Evolutionary conservation across 2,888 invertebrate species (phyloP).

Genomic region (Philopedon plagiatum): DNA sequence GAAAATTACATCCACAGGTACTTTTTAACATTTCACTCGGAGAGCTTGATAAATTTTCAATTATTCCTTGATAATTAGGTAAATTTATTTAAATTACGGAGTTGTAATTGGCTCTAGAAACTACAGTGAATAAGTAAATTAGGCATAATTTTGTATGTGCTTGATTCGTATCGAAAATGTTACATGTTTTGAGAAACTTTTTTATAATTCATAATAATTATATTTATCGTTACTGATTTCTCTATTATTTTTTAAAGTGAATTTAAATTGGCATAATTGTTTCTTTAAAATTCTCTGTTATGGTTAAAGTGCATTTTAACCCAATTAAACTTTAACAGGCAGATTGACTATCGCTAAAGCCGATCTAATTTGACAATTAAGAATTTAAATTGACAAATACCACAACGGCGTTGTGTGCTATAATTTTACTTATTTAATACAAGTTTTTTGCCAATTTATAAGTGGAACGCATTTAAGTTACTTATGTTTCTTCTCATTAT

Average conservation of each 20-base stretch:
- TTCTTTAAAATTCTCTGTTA: constrained; percentile 32
- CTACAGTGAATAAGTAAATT: constrained; percentile 26
- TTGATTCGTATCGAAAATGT: constrained; percentile 32
- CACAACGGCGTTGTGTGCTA: too few species aligned
- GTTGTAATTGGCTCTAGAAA: constrained; percentile 27
- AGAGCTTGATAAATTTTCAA: constrained; percentile 41
- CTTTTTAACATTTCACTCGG: constrained; percentile 24
- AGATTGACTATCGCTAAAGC: too few species aligned
- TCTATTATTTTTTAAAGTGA: neutral
- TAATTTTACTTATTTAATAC: too few species aligned
- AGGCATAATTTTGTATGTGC: constrained; percentile 10
- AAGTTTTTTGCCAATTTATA: too few species aligned
- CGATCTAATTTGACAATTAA: too few species aligned
- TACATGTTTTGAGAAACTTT: constrained; percentile 31
- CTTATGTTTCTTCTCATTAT: too few species aligned
- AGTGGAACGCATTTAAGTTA: too few species aligned
- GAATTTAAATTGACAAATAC: too few species aligned
- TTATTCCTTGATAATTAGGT: constrained; percentile 42
- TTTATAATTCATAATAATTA: constrained; percentile 14
- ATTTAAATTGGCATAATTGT: constrained; percentile 12
- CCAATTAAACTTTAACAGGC: too few species aligned
- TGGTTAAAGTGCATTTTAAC: neutral
- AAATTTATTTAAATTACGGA: constrained; percentile 35
- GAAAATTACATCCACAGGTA: constrained; percentile 23
- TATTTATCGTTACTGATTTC: neutral